Evolutionary conservation across 2,797 vertebrate species (phyloP), one percentile per base, ranked within the genome.

Genomic region (Chlorospingus semifuscus): DNA sequence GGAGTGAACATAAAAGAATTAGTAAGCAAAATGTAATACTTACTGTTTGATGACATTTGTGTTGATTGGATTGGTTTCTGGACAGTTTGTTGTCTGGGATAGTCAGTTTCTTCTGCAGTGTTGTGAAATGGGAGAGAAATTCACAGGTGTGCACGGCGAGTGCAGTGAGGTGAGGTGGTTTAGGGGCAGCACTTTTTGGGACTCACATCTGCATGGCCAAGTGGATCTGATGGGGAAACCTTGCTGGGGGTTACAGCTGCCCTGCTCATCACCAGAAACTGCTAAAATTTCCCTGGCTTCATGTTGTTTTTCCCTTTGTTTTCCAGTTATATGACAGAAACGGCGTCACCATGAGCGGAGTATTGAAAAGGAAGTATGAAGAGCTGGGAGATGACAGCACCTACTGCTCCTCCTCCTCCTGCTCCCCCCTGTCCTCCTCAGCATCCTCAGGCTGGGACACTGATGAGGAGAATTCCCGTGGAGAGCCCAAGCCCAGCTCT

Each of bases 351-450:
- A 99, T 99, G 99, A 99, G 98, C 19, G 99, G 98, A 92, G 97
- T 99, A 87, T 98, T 99, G 95, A 99, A 99, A 98, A 99, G 99
- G 98, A 99, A 99, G 98, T 99, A 99, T 46, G 98, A 99, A 97
- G 99, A 99, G 98, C 97, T 99, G 98, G 99, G 98, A 75, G 99
- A 99, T 75, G 99, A 99, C 92, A 98, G 96, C 18, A 98, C 98
- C 94, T 99, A 98, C 96, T 99, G 98, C 90, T 99, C 98, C 41
- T 98, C 98, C 39, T 98, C 97, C 1, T 98, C 98, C 88, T 98
- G 97, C 29, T 98, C 98, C 9, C 97, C 97, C 0, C 97, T 99
- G 90, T 99, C 98, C 64, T 98, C 99, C 3, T 98, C 98, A 21
- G 98, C 98, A 42, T 99, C 98, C 12, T 97, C 95, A 0, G 98